phyloP scores from a whole-genome alignment of 1,140 invertebrate species.

The Lanistes nyassanus region DNA sequence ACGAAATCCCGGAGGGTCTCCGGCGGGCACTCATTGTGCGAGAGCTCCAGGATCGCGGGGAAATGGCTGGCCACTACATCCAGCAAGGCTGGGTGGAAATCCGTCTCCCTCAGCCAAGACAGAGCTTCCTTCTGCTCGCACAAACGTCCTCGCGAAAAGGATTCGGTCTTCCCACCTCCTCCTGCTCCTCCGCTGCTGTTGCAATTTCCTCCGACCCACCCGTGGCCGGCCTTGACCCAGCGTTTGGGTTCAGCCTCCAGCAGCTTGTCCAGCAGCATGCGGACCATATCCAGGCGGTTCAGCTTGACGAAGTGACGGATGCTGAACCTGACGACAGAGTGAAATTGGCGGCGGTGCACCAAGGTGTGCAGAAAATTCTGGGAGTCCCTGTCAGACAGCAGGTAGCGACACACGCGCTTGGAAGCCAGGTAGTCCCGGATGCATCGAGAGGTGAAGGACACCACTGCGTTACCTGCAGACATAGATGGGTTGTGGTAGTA shows the following conservation, averaged over 20 bases:
- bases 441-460: conserved; percentile 36
- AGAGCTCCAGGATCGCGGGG: conserved; percentile 35
- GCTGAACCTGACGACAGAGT: conserved; percentile 30
- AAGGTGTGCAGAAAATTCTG: conserved; percentile 30
- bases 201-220: not conserved
- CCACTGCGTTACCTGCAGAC: conserved; percentile 9
- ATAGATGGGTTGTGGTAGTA: not conserved
- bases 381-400: conserved; percentile 30
- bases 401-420: conserved; percentile 31
- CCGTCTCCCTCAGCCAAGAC: conserved; percentile 34
- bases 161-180: not conserved
- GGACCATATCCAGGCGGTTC: conserved; percentile 28
- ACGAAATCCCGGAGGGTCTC: conserved; percentile 35
- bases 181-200: not conserved
- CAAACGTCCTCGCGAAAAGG: conserved; percentile 20
- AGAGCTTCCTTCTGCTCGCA: conserved; percentile 27
- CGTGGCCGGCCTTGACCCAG: conserved; percentile 11
- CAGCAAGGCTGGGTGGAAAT: conserved; percentile 29
- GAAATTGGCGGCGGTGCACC: conserved; percentile 31
- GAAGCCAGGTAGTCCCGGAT: conserved; percentile 42
- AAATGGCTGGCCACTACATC: conserved; percentile 23
- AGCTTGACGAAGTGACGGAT: conserved; percentile 30
- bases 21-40: conserved; percentile 28
- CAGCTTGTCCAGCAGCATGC: conserved; percentile 27
- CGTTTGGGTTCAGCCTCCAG: conserved; percentile 22